phyloP scores from a whole-genome alignment of 2,113 vertebrate species.

The Myanophis thanlyinensis region DNA sequence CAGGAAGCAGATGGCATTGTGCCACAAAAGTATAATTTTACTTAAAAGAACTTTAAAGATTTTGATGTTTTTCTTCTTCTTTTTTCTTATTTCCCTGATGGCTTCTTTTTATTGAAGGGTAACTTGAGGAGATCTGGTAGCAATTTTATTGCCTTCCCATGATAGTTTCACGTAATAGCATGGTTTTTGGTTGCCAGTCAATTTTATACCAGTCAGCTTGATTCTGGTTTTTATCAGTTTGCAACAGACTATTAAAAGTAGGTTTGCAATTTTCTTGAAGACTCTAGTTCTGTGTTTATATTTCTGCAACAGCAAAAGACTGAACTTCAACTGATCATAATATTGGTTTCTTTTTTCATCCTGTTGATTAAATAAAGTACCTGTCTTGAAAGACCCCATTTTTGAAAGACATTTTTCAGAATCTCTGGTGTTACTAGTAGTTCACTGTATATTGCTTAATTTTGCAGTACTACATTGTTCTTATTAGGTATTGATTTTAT shows the following conservation, averaged over 20 bases:
- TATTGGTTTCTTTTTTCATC: conserved; percentile 59
- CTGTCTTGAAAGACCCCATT: conserved; percentile 41
- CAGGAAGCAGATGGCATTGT: conserved; percentile 69
- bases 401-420: conserved; percentile 46
- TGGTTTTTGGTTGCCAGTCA: conserved; percentile 71
- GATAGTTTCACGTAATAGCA: conserved; percentile 77
- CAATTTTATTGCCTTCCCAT: conserved; percentile 78
- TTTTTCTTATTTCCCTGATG: conserved; percentile 75
- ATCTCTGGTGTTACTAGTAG: conserved; percentile 48
- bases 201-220: conserved; percentile 68
- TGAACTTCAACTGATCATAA: conserved; percentile 62
- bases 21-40: conserved; percentile 72
- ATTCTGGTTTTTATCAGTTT: conserved; percentile 75
- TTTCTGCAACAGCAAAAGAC: conserved; percentile 63
- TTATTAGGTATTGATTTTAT: conserved; percentile 44
- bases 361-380: conserved; percentile 53
- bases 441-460: conserved; percentile 36
- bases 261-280: conserved; percentile 58
- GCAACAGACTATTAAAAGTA: conserved; percentile 62
- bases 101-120: conserved; percentile 79
- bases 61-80: conserved; percentile 75
- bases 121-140: conserved; percentile 80
- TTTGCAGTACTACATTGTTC: conserved; percentile 46
- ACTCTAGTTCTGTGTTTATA: conserved; percentile 53
- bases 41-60: conserved; percentile 71